Percentiles rank a stretch among this genome's conserved stretches.
Evolutionary conservation across 2,888 invertebrate genomes (phyloP).

Genomic region (Campoplex capitator): DNA sequence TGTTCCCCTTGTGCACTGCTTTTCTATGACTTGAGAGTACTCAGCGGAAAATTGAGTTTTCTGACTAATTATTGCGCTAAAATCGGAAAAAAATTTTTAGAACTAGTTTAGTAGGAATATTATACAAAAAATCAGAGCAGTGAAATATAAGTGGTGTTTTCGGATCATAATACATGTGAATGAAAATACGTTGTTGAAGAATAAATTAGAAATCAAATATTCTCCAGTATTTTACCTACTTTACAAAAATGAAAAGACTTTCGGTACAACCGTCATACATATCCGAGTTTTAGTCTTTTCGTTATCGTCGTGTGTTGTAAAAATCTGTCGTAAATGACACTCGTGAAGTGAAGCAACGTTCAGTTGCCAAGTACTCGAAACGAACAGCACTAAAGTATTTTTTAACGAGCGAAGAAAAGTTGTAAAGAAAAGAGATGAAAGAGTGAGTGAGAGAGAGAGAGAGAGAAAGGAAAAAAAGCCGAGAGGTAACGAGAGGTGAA

Average conservation of each 20-base stretch:
- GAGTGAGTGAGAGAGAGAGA: neutral
- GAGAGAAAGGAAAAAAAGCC: neutral
- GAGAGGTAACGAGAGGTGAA: conserved; percentile 3
- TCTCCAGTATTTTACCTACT: neutral
- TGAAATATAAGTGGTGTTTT: too few relatives aligned
- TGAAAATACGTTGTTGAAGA: neutral
- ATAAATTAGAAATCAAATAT: neutral
- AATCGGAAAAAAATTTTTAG: too few relatives aligned
- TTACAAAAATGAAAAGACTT: neutral
- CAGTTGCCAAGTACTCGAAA: conserved; percentile 22
- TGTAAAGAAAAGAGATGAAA: conserved; percentile 21
- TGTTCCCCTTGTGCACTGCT: too few relatives aligned
- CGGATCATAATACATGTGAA: neutral
- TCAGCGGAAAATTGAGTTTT: neutral
- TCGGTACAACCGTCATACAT: conserved; percentile 1
- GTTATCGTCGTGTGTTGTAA: conserved; percentile 5
- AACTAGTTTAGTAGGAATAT: too few relatives aligned
- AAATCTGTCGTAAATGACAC: conserved; percentile 20
- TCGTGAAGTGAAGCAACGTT: conserved; percentile 13
- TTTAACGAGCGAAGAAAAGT: conserved; percentile 42
- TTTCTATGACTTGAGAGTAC: too few relatives aligned
- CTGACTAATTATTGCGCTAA: too few relatives aligned
- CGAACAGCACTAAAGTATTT: conserved; percentile 38
- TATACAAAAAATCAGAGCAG: too few relatives aligned
- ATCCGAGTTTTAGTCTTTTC: neutral